Conservation (phyloP, 2,888 invertebrate genomes). For the Cantharis rustica region DNA sequence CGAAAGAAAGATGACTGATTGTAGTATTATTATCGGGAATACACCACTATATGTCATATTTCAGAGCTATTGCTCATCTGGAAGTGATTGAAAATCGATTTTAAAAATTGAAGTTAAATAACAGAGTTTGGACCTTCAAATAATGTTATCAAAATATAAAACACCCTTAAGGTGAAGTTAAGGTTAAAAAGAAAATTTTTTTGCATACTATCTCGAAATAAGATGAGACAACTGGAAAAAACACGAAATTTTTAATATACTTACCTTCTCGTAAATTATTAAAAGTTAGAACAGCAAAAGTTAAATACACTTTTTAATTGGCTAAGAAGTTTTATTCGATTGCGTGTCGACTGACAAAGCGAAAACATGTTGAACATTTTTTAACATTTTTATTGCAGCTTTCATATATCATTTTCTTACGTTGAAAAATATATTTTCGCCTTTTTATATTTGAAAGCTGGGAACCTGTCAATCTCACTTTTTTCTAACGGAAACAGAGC, state of each 20-base stretch:
- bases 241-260: not conserved
- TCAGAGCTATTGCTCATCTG: too few relatives aligned
- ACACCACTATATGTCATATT: too few relatives aligned
- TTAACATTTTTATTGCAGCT: not conserved
- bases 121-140: too few relatives aligned
- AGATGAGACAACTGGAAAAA: not conserved
- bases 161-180: not conserved
- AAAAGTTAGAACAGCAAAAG: not conserved
- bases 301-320: not conserved
- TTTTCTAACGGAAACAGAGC: not conserved
- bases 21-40: too few relatives aligned
- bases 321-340: not conserved
- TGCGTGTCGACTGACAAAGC: not conserved
- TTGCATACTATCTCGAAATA: not conserved
- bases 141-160: too few relatives aligned
- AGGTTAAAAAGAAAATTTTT: not conserved
- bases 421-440: not conserved
- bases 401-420: not conserved
- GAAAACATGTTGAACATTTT: not conserved
- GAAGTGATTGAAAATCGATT: too few relatives aligned
- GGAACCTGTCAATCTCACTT: not conserved
- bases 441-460: not conserved
- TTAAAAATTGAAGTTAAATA: too few relatives aligned
- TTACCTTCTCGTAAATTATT: not conserved
- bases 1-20: too few relatives aligned